Evolutionary conservation across 2,888 invertebrate species (phyloP), one percentile per base, ranked within the genome.

Genomic region (Criorhina ranunculi): DNA sequence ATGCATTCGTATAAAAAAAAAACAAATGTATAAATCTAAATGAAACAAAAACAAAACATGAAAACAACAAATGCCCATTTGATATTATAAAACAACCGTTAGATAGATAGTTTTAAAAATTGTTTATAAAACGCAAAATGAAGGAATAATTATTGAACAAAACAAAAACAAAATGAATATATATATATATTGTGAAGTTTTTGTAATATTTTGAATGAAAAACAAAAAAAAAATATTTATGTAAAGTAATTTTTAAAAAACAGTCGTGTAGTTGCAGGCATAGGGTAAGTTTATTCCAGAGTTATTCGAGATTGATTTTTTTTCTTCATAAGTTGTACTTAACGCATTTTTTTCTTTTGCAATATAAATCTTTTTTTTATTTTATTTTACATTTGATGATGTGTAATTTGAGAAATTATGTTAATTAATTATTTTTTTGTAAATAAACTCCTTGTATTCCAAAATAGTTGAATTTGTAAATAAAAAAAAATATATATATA

Each of bases 71-170:
- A 80, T 75, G 79, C 80, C 85, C 79, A 70, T 85, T 85, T 85
- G 85, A 85, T 85, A 85, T 85, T 69, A 79, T 40, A 67, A 17
- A 69, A 75, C 55, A 64, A 64, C 57, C 64, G 33, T 80, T 85
- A 85, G 85, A 69, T 85, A 85, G 83, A 80, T 85, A 85, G 79
- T 51, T 76, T 79, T 80, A 75, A 80, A 82, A 80, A 70, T 85
- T 85, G 85, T 85, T 79, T 85, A 70, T 85, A 72, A 72, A 79
- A 79, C 70, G 44, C n/a, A 80, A 75, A 76, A 70, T 3, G 4
- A 19, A 17, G 40, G 11, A 15, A 75, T 67, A 72, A 78, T 67
- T 67, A 77, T 77, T 66, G 42, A 81, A 60, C 12, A 66, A 67
- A 62, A 59, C 29, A 59, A 42, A 73, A 69, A 49, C 6, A 42